These are phyloP conservation scores for Andrena bicolor DNA, from an alignment of 2,888 invertebrate species.

Conservation along the genomic window DNA sequence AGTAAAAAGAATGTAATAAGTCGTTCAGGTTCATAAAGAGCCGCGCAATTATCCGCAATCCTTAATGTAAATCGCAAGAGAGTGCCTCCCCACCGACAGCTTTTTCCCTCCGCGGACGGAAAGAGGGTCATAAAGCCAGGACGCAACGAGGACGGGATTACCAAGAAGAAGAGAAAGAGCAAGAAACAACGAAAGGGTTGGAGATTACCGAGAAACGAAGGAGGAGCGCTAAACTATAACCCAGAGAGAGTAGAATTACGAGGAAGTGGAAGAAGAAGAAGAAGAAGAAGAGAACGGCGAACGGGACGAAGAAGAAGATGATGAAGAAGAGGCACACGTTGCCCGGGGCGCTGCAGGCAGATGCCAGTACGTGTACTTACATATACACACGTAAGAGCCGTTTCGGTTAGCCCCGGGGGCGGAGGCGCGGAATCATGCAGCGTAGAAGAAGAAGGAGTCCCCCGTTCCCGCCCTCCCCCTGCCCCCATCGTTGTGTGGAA, in stretches of 20 bases:
- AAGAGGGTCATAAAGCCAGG: no score
- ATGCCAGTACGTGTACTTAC: constrained; percentile 59
- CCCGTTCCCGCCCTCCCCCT: constrained; percentile 30
- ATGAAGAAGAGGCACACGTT: constrained; percentile 66
- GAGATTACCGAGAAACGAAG: no score
- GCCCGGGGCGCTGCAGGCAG: constrained; percentile 80
- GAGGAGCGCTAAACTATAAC: not conserved
- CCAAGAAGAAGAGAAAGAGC: constrained; percentile 2
- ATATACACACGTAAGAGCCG: constrained; percentile 71
- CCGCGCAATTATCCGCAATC: not conserved
- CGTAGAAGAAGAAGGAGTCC: constrained; percentile 75
- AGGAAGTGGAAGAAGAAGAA: constrained; percentile 10
- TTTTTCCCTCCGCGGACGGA: no score
- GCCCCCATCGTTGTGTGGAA: constrained; percentile 64
- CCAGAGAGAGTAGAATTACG: constrained; percentile 2
- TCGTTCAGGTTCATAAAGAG: no score
- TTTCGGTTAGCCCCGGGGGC: constrained; percentile 78
- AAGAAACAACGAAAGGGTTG: no score
- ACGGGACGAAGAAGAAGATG: constrained; percentile 40
- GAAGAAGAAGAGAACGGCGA: constrained; percentile 20
- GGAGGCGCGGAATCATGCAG: constrained; percentile 78
- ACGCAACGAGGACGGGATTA: constrained; percentile 2
- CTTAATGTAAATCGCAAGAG: not conserved
- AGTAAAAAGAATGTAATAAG: no score
- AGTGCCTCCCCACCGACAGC: no score